phyloP scores from a whole-genome alignment of 2,888 invertebrate species.

The Chrysolina haemoptera region DNA sequence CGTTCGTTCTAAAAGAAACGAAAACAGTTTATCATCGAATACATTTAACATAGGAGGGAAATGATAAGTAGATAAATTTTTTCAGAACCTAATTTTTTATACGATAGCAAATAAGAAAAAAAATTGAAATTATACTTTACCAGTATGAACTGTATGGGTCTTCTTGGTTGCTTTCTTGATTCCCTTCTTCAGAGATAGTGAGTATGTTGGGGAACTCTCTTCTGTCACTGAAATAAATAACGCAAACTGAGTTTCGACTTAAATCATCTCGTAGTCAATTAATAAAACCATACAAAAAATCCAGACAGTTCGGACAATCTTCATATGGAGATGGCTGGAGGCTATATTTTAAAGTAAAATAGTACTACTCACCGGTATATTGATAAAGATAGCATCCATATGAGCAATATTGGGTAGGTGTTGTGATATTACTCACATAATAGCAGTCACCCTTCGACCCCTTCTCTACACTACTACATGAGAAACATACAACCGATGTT shows the following conservation, averaged over 20 bases:
- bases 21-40: too few species aligned
- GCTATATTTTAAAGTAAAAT: background rate
- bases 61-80: too few species aligned
- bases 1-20: too few species aligned
- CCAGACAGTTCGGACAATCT: too few species aligned
- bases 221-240: conserved; percentile 7
- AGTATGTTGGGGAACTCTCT: conserved; percentile 14
- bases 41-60: too few species aligned
- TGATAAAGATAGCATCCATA: conserved; percentile 10
- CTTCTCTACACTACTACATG: conserved; percentile 4
- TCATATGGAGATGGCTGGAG: too few species aligned
- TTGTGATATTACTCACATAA: background rate
- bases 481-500: background rate
- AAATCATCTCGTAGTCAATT: too few species aligned
- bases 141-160: background rate
- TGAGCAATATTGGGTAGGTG: background rate
- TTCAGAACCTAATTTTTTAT: too few species aligned
- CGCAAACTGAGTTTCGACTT: too few species aligned
- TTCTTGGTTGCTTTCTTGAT: conserved; percentile 10
- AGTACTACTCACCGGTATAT: conserved; percentile 1
- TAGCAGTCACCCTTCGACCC: conserved; percentile 7
- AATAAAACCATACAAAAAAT: too few species aligned
- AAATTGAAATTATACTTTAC: background rate
- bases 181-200: conserved; percentile 12
- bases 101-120: too few species aligned